phyloP scores from a whole-genome alignment of 2,888 invertebrate species.

The Platycnemis pennipes region DNA sequence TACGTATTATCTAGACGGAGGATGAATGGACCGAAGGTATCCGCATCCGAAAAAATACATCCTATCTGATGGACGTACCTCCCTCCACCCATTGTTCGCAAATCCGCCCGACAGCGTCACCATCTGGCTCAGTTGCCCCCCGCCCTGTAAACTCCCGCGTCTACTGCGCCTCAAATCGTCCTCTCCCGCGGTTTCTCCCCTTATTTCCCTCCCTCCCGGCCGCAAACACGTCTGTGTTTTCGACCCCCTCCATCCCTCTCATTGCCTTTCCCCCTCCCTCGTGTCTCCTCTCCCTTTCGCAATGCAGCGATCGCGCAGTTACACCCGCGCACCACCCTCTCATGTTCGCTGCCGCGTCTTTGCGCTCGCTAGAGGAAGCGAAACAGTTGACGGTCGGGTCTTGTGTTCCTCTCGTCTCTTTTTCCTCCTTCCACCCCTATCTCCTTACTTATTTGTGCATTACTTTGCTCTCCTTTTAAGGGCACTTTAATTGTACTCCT shows the following conservation, averaged over 20 bases:
- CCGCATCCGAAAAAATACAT: too few relatives aligned
- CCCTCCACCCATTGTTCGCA: background rate
- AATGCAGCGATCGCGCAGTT: background rate
- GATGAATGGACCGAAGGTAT: conserved; percentile 2
- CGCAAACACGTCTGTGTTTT: background rate
- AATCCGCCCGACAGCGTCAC: background rate
- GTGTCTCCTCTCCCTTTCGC: background rate
- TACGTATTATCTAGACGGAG: background rate
- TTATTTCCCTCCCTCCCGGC: background rate
- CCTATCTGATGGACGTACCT: background rate
- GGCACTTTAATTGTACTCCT: too few relatives aligned
- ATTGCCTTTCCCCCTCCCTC: background rate
- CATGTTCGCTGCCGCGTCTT: background rate
- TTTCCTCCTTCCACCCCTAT: background rate
- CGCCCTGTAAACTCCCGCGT: background rate
- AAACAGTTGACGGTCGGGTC: background rate
- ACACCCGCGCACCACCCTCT: background rate
- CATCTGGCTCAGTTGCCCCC: background rate
- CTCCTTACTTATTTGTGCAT: background rate
- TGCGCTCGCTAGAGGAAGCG: background rate
- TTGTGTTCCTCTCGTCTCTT: background rate
- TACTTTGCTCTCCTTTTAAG: background rate
- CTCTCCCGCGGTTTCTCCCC: background rate
- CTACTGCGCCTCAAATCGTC: conserved; percentile 3
- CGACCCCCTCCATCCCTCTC: background rate